Percentiles rank a stretch among this genome's conserved stretches.
Evolutionary conservation across 2,113 vertebrate genomes (phyloP).

Genomic region (Cheirogaleus medius): DNA sequence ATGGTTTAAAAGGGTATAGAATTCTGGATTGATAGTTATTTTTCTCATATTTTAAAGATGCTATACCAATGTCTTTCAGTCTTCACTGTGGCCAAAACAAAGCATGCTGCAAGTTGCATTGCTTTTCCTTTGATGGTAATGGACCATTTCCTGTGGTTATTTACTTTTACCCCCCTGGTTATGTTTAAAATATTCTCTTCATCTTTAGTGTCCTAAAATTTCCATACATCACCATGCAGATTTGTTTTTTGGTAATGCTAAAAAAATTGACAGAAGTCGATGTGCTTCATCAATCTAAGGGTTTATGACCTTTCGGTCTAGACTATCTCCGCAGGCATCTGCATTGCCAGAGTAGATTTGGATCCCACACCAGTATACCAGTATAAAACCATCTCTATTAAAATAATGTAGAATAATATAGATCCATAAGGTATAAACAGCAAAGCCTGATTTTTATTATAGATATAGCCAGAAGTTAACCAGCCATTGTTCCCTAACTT

Average conservation of each 20-base stretch:
- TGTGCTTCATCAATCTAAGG: neutral
- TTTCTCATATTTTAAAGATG: conserved; percentile 30
- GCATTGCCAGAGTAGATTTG: neutral
- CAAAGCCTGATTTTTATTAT: no score
- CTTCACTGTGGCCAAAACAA: conserved; percentile 2
- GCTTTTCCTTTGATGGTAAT: neutral
- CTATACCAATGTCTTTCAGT: neutral
- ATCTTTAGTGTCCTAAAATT: conserved; percentile 9
- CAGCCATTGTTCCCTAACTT: no score
- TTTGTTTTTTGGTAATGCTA: neutral
- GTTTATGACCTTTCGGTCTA: neutral
- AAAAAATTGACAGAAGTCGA: neutral
- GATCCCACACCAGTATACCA: neutral
- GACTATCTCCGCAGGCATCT: neutral
- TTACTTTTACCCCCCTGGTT: neutral
- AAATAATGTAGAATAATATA: no score
- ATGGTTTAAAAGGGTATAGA: neutral
- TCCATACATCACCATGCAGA: neutral
- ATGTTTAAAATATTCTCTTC: neutral
- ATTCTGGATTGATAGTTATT: neutral
- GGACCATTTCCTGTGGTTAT: neutral
- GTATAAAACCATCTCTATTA: no score
- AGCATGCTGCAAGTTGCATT: neutral
- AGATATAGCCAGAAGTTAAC: no score
- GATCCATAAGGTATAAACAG: no score